These are phyloP conservation scores for Silurus glanis DNA, from an alignment of 2,113 vertebrate genomes.

Conservation along the genomic window DNA sequence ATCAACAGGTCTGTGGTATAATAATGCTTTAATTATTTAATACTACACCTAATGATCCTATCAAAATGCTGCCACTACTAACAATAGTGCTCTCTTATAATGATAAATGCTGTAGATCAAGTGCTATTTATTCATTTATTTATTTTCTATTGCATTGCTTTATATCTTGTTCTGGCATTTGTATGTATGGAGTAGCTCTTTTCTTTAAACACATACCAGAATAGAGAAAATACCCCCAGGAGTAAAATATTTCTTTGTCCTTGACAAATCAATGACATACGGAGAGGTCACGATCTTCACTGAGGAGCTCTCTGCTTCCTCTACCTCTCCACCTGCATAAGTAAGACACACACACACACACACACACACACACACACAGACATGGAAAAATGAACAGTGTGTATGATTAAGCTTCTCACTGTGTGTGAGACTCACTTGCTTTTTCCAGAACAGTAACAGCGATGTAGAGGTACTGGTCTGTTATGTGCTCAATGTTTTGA, in stretches of 20 bases:
- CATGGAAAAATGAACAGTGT: too few relatives aligned
- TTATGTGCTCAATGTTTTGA: slow-evolving; percentile 50
- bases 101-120: too few relatives aligned
- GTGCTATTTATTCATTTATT: too few relatives aligned
- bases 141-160: not conserved
- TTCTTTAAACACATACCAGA: slow-evolving; percentile 56
- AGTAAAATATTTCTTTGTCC: slow-evolving; percentile 69
- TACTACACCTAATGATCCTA: too few relatives aligned
- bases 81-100: too few relatives aligned
- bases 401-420: not conserved
- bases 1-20: not conserved
- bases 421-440: slow-evolving; percentile 66
- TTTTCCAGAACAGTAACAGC: slow-evolving; percentile 69
- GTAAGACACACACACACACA: not conserved
- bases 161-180: not conserved
- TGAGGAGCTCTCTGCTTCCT: slow-evolving; percentile 67
- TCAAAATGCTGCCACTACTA: too few relatives aligned
- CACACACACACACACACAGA: slow-evolving; percentile 12
- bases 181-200: not conserved
- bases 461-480: slow-evolving; percentile 62
- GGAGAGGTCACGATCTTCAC: slow-evolving; percentile 73
- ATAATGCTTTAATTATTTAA: not conserved
- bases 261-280: slow-evolving; percentile 68
- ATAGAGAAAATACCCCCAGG: slow-evolving; percentile 68
- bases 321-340: slow-evolving; percentile 65